These are phyloP conservation scores for Mactromeris polynyma DNA, from an alignment of 2,888 invertebrate genomes.

Conservation along the genomic window DNA sequence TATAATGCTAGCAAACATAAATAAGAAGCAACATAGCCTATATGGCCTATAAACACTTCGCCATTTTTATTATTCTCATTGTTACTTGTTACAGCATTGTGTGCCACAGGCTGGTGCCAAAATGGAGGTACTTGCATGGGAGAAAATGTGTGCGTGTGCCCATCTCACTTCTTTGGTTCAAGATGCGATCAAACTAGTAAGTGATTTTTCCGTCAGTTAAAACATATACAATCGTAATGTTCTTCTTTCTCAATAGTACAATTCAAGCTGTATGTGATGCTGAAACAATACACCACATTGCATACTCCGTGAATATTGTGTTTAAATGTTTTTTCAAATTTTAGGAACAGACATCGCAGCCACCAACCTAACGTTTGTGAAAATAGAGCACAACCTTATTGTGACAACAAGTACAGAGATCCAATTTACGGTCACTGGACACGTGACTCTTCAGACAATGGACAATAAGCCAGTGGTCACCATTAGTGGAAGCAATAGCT, in stretches of 20 bases:
- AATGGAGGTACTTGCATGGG: conserved; percentile 75
- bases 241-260: too few relatives aligned
- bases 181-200: conserved; percentile 68
- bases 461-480: conserved; percentile 45
- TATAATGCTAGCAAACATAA: too few relatives aligned
- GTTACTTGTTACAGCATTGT: conserved; percentile 64
- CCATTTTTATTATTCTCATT: too few relatives aligned
- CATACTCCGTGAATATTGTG: too few relatives aligned
- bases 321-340: background rate
- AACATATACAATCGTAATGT: too few relatives aligned
- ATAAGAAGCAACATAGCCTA: too few relatives aligned
- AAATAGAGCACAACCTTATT: conserved; percentile 59
- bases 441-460: conserved; percentile 45
- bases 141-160: conserved; percentile 67
- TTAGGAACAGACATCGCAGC: conserved; percentile 55
- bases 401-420: conserved; percentile 56
- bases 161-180: conserved; percentile 62
- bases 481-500: conserved; percentile 65
- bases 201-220: background rate
- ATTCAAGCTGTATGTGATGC: too few relatives aligned
- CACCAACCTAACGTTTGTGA: conserved; percentile 54
- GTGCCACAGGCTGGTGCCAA: conserved; percentile 61
- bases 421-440: conserved; percentile 66
- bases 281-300: too few relatives aligned
- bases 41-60: too few relatives aligned